phyloP scores from a whole-genome alignment of 2,797 vertebrate species.

The Sebastes taczanowskii region DNA sequence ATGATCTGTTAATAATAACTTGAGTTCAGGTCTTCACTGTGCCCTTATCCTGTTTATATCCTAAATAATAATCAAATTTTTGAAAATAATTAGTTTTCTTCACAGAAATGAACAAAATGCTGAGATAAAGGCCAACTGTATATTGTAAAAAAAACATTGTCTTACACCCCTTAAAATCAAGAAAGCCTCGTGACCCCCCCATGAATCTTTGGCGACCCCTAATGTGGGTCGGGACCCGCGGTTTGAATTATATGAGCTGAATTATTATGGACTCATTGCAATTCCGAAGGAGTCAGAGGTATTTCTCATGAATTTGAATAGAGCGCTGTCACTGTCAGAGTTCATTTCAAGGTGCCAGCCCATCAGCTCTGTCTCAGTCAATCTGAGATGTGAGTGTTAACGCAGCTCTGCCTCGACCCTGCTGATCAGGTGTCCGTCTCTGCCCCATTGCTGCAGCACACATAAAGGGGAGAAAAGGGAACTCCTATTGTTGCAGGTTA shows the following conservation, averaged over 20 bases:
- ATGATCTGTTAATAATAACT: too few relatives aligned
- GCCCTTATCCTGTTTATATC: too few relatives aligned
- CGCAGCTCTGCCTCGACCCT: neutral
- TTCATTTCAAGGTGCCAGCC: constrained; percentile 4
- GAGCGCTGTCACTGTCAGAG: neutral
- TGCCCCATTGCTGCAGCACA: neutral
- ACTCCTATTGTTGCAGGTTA: neutral
- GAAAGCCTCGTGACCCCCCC: too few relatives aligned
- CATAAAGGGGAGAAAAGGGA: neutral
- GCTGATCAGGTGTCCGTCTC: neutral
- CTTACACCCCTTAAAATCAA: too few relatives aligned
- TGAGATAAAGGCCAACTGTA: too few relatives aligned
- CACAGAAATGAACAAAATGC: too few relatives aligned
- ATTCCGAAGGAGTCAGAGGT: neutral
- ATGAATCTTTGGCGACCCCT: too few relatives aligned
- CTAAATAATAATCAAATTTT: too few relatives aligned
- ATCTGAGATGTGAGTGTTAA: neutral
- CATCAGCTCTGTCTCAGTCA: neutral
- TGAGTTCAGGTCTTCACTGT: too few relatives aligned
- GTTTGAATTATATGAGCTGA: neutral
- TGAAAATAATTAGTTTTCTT: too few relatives aligned
- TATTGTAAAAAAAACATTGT: too few relatives aligned
- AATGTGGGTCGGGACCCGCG: too few relatives aligned
- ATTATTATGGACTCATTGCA: neutral
- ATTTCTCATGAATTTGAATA: constrained; percentile 26